Base-by-base conservation (phyloP, 2,113 vertebrate species). In the Passer domesticus region DNA sequence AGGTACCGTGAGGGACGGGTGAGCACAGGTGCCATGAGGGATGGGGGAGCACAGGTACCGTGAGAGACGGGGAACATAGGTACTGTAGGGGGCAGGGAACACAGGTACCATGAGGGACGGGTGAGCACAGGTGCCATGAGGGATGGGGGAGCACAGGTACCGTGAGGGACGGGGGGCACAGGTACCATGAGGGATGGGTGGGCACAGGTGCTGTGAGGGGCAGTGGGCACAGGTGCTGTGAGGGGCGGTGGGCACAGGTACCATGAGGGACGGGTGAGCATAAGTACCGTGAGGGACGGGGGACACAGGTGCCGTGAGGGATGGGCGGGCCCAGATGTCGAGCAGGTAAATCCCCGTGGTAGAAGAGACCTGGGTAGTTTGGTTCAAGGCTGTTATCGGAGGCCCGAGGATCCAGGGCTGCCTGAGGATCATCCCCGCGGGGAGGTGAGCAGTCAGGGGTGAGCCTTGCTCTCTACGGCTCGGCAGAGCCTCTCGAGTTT, bases 401-500 rank as follows among this genome's bases (percentile, higher is more conserved):
- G 5, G 39, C 4, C 5, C 7, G 3, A 7, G 24, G 19, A n/a
- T 3, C 4, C 1, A 2, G 23, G 56, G 14, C 5, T 52, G 74
- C 49, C 35, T 12, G 53, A 16, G 28, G 22, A 80, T 5, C 35
- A 35, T 5, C 35, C 4, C 35, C 1, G 3, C 25, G 14, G 33
- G 7, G 7, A 12, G 28, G 21, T 9, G 22, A 49, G 7, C 1
- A 3, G 28, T 6, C 16, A 7, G 22, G 50, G 1, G 0, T 10
- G 11, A 31, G 37, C 8, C 2, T 2, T 11, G 52, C 4, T 30
- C n/a, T 22, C 27, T 7, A 3, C 31, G 60, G 33, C 11, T 8
- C 10, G 14, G 46, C 37, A 31, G 73, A 59, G 31, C 27, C 27
- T 22, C 24, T 50, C 14, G 2, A 3, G 6, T 59, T 37, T 1